These are phyloP conservation scores for Antheraea mylitta DNA, from an alignment of 1,140 invertebrate species.

Conservation along the genomic window DNA sequence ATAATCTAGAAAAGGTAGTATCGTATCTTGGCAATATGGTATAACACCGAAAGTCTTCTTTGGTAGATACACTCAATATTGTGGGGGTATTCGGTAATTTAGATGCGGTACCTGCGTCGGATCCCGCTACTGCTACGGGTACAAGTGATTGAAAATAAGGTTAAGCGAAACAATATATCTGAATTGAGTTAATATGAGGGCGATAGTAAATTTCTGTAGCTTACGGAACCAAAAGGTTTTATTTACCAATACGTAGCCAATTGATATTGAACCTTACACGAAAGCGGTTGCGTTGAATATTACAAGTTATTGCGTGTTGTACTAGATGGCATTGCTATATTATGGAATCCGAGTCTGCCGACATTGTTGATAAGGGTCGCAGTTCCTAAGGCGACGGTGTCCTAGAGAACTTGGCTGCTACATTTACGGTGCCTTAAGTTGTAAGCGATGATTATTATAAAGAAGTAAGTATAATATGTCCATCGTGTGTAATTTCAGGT, in stretches of 20 bases:
- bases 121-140: not conserved
- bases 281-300: slow-evolving; percentile 22
- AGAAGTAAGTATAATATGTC: too few species aligned
- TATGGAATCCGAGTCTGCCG: slow-evolving; percentile 48
- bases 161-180: slow-evolving; percentile 54
- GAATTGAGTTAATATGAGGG: slow-evolving; percentile 52
- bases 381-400: slow-evolving; percentile 51
- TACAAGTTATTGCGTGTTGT: slow-evolving; percentile 1
- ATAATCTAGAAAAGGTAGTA: too few species aligned
- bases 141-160: slow-evolving; percentile 52
- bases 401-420: slow-evolving; percentile 40
- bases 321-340: slow-evolving; percentile 51
- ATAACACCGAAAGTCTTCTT: too few species aligned
- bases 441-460: slow-evolving; percentile 8
- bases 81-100: not conserved
- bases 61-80: too few species aligned
- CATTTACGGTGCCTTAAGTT: slow-evolving; percentile 23
- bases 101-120: not conserved
- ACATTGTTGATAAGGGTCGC: slow-evolving; percentile 68
- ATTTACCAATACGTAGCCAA: not conserved
- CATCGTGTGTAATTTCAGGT: too few species aligned
- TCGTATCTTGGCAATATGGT: too few species aligned
- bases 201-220: slow-evolving; percentile 50
- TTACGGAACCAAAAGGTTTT: slow-evolving; percentile 18
- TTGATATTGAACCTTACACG: slow-evolving; percentile 13